These are phyloP conservation scores for Festucalex cinctus DNA, from an alignment of 2,113 vertebrate species.

Conservation along the genomic window DNA sequence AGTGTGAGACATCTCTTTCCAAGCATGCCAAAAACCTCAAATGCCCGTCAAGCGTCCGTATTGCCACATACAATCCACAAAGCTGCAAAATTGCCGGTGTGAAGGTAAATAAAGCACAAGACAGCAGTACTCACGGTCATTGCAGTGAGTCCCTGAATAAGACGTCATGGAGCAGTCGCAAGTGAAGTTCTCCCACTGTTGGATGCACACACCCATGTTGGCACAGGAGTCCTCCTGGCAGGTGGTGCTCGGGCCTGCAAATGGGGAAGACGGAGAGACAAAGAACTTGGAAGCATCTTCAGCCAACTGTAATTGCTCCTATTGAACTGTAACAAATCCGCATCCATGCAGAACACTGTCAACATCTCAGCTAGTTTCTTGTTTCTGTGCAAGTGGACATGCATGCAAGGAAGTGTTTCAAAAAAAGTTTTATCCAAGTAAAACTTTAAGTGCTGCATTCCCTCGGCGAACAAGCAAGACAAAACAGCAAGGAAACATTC, in stretches of 20 bases:
- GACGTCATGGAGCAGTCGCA: slow-evolving; percentile 99
- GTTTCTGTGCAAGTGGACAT: slow-evolving; percentile 22
- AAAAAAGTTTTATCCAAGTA: slow-evolving; percentile 49
- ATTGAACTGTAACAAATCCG: slow-evolving; percentile 34
- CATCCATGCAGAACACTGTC: slow-evolving; percentile 57
- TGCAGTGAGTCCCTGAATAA: slow-evolving; percentile 91
- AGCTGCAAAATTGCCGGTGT: neutral
- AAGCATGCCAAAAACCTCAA: neutral
- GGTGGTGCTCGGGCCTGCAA: slow-evolving; percentile 87
- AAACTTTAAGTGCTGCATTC: slow-evolving; percentile 62
- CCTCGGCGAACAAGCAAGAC: slow-evolving; percentile 57
- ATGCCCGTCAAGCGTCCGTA: neutral
- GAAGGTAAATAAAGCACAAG: neutral
- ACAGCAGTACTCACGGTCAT: slow-evolving; percentile 87
- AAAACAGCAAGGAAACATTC: slow-evolving; percentile 20
- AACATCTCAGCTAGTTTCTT: slow-evolving; percentile 1
- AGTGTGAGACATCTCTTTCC: neutral
- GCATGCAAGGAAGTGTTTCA: slow-evolving; percentile 47
- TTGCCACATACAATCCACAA: neutral
- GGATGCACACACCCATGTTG: slow-evolving; percentile 95
- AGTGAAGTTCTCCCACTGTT: slow-evolving; percentile 97
- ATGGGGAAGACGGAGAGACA: neutral
- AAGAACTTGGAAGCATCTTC: slow-evolving; percentile 17
- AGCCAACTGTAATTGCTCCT: slow-evolving; percentile 2
- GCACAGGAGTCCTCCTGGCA: slow-evolving; percentile 97